Base-by-base conservation (phyloP, 1,140 invertebrate species). In the Ditylenchus dipsaci region DNA sequence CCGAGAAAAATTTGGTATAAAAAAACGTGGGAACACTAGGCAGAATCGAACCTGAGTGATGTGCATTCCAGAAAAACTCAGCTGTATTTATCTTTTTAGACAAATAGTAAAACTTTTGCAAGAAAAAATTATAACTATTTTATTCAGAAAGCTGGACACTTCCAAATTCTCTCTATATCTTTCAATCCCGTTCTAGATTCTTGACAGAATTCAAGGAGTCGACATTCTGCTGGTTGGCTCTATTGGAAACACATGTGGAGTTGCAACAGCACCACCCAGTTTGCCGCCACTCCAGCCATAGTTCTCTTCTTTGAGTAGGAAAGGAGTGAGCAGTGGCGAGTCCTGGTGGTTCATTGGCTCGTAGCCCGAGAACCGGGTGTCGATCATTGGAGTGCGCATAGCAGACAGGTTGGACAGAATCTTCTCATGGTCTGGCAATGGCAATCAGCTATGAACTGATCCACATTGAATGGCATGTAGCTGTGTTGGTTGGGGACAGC, bases 391-490 rank as follows among this genome's bases (percentile, higher is more conserved):
- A 53, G 49, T 53, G 3, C 49, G 49, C 49, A 53, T 3, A 53
- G 49, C n/a, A 3, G 49, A 21, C 15, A 53, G 23, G 15, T 19
- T 53, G 49, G n/a, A 21, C n/a, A 53, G 15, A 26, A 53, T 53
- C 15, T 53, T 53, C 49, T 53, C 49, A 15, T 53, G n/a, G 15
- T 53, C 49, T 5, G 23, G n/a, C 49, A 53, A 19, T 21, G 49
- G 49, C 49, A 53, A 63, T 76, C 73, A 17, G 73, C 68, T 45
- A 75, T 75, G 69, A 75, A 75, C 49, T 59, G 30, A 56, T 75
- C 73, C 38, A 75, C 75, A 49, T 75, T 72, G 45, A 75, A 75
- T 13, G 73, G 73, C 29, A 70, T 62, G 63, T 56, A 62, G n/a
- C 33, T 38, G n/a, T n/a, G n/a, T 38, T 3, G 33, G 33, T 38